Evolutionary conservation across 2,888 invertebrate genomes (phyloP).

Genomic region (Leptopterna dolabrata): DNA sequence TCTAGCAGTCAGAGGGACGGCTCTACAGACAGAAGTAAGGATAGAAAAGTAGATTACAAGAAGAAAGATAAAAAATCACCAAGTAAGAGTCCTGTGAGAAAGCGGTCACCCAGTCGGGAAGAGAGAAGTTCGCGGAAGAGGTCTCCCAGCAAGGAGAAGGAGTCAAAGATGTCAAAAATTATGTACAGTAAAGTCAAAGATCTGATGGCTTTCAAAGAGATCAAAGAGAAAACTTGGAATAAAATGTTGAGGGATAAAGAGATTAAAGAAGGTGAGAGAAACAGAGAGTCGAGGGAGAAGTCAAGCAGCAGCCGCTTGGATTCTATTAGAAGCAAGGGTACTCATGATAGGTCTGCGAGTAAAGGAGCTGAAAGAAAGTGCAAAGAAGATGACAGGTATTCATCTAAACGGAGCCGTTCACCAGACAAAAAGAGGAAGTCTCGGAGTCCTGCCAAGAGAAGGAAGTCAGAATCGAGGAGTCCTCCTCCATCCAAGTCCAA

Average conservation of each 20-base stretch:
- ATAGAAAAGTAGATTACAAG: slow-evolving; percentile 53
- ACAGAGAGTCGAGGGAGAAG: slow-evolving; percentile 18
- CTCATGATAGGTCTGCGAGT: slow-evolving; percentile 47
- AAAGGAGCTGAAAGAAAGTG: slow-evolving; percentile 27
- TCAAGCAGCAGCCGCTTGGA: slow-evolving; percentile 1
- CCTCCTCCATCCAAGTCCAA: not conserved
- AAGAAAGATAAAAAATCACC: slow-evolving; percentile 48
- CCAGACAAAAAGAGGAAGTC: slow-evolving; percentile 38
- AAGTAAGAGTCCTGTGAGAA: slow-evolving; percentile 27
- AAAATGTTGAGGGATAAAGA: slow-evolving; percentile 20
- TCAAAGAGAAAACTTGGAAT: slow-evolving; percentile 32
- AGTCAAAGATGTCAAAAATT: not conserved
- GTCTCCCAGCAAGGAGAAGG: slow-evolving; percentile 33
- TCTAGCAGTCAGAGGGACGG: slow-evolving; percentile 59
- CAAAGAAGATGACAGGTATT: slow-evolving; percentile 43
- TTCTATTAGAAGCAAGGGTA: slow-evolving; percentile 18
- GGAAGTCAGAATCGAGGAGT: slow-evolving; percentile 61
- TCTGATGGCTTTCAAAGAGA: slow-evolving; percentile 47
- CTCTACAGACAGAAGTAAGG: slow-evolving; percentile 28
- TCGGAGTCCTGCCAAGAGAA: slow-evolving; percentile 19
- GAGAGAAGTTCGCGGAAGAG: slow-evolving; percentile 30
- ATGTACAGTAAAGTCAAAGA: slow-evolving; percentile 36
- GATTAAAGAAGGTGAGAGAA: not conserved
- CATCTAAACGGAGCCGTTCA: slow-evolving; percentile 32
- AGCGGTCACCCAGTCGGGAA: slow-evolving; percentile 40